Evolutionary conservation across 2,797 vertebrate species (phyloP).

Genomic region (Nyctibius grandis): DNA sequence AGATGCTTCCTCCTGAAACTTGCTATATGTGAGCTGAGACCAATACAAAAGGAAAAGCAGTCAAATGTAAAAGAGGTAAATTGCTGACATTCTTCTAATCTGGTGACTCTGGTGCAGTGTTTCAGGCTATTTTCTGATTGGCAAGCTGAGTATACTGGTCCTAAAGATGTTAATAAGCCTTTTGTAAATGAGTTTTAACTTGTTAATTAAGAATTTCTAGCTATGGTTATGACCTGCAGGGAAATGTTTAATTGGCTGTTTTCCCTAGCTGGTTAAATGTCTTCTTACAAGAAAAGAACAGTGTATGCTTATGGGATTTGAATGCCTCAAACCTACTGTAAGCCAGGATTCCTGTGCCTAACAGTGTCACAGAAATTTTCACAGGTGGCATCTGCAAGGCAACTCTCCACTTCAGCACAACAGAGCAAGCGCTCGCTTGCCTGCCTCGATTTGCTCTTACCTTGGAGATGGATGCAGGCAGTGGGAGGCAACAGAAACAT

Average conservation of each 20-base stretch:
- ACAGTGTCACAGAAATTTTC: neutral
- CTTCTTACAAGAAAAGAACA: neutral
- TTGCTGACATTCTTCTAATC: neutral
- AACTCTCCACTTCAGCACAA: neutral
- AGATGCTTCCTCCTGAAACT: neutral
- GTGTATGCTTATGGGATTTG: neutral
- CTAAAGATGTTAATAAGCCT: slow-evolving; percentile 15
- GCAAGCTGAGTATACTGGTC: neutral
- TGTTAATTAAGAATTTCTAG: slow-evolving; percentile 57
- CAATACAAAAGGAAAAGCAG: neutral
- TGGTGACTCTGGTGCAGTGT: neutral
- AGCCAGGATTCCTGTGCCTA: neutral
- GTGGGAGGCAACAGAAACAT: neutral
- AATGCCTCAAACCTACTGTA: neutral
- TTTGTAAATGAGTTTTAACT: slow-evolving; percentile 6
- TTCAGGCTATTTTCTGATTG: neutral
- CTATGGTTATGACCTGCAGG: slow-evolving; percentile 19
- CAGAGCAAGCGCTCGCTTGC: neutral
- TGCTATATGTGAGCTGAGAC: neutral
- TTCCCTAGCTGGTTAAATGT: slow-evolving; percentile 8
- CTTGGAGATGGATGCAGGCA: neutral
- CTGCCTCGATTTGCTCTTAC: neutral
- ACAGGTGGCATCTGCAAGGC: neutral
- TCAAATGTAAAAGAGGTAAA: neutral
- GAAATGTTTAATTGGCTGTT: slow-evolving; percentile 39